Evolutionary conservation across 2,797 vertebrate species (phyloP).

Genomic region (Bradypodion pumilum): DNA sequence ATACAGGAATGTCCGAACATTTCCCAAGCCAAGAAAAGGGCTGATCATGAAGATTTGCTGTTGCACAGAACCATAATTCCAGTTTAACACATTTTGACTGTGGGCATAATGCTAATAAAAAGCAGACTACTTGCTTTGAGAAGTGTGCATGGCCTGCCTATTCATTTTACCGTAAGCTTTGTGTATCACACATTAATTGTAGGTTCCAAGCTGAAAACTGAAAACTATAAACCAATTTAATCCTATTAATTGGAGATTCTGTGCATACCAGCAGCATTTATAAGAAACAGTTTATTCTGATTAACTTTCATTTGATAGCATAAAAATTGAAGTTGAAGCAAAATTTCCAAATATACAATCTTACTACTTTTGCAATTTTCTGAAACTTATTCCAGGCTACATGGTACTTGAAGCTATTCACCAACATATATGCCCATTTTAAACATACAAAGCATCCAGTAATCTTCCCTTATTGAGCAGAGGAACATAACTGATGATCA

Average conservation of each 20-base stretch:
- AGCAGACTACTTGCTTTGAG: slow-evolving; percentile 37
- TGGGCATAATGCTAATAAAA: slow-evolving; percentile 32
- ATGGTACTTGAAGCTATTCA: background rate
- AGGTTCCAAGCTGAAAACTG: slow-evolving; percentile 38
- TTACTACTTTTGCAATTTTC: slow-evolving; percentile 1
- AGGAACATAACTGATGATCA: background rate
- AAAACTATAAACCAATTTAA: slow-evolving; percentile 47
- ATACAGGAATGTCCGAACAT: background rate
- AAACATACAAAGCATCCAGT: background rate
- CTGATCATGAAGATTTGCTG: background rate
- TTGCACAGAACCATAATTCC: background rate
- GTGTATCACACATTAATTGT: slow-evolving; percentile 35
- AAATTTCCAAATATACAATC: background rate
- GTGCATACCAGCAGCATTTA: slow-evolving; percentile 33
- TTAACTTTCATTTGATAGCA: slow-evolving; percentile 40
- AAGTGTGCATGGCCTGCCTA: slow-evolving; percentile 7
- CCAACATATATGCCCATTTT: background rate
- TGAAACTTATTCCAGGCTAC: background rate
- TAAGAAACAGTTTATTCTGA: slow-evolving; percentile 38
- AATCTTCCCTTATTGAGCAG: slow-evolving; percentile 4
- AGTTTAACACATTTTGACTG: slow-evolving; percentile 26
- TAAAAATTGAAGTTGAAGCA: slow-evolving; percentile 14
- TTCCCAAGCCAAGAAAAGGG: background rate
- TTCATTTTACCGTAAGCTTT: slow-evolving; percentile 15
- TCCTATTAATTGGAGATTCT: slow-evolving; percentile 38